These are phyloP conservation scores for Menura novaehollandiae DNA, from an alignment of 2,113 vertebrate species.

Conservation along the genomic window DNA sequence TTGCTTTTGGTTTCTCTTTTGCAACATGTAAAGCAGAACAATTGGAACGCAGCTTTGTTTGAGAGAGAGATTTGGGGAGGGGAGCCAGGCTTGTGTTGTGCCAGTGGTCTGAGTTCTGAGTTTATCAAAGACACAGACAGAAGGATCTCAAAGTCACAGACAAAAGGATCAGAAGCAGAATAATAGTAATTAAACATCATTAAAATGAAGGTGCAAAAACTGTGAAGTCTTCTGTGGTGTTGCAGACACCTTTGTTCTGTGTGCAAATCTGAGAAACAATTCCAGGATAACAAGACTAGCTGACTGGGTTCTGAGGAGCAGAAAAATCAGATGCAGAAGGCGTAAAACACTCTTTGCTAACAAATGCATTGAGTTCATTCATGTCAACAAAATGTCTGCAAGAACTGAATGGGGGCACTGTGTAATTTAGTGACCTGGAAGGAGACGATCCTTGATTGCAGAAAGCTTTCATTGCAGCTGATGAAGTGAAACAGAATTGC, in stretches of 20 bases:
- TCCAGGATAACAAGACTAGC: neutral
- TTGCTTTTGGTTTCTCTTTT: neutral
- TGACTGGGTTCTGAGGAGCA: neutral
- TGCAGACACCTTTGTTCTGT: neutral
- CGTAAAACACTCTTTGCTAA: neutral
- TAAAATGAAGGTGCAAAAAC: neutral
- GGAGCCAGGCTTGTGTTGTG: neutral
- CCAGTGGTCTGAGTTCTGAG: neutral
- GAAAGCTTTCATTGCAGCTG: neutral
- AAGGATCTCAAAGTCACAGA: neutral
- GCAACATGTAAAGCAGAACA: neutral
- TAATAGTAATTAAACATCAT: neutral
- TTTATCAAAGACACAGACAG: neutral
- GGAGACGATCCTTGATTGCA: neutral
- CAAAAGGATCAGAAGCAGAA: neutral
- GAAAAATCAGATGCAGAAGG: neutral
- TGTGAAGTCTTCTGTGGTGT: neutral
- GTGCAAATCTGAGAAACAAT: neutral
- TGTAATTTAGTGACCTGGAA: neutral
- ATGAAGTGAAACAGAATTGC: neutral
- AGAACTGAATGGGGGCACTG: neutral
- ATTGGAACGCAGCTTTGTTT: neutral
- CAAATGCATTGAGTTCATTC: neutral
- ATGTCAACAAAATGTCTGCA: neutral
- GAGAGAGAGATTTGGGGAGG: neutral